Base-by-base conservation (phyloP, 2,797 vertebrate genomes). In the Pterois miles region DNA sequence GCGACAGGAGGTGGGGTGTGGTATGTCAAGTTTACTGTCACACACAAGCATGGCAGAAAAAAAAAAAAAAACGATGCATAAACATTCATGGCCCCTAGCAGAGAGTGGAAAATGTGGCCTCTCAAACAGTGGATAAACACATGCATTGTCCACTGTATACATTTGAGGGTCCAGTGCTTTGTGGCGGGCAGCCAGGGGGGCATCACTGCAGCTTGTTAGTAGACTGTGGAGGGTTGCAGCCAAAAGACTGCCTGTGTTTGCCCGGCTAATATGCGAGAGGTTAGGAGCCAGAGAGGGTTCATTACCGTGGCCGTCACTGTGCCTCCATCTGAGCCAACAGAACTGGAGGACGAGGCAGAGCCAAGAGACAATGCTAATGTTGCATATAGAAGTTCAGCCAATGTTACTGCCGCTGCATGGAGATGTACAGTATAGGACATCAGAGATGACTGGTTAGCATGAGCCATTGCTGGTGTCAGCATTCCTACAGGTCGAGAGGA, bases 161-260 rank as follows among this genome's bases (percentile, higher is more conserved):
- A 66, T 81, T 76, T 78, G 68, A 63, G 63, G 76, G 60, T 84
- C 87, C 73, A 78, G 65, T 25, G 63, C 71, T 65, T 64, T 62
- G 65, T 82, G 85, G 86, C 80, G 46, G 70, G 60, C 52, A 74
- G 82, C 86, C 83, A 77, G 46, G 29, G 54, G 76, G 59, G 58
- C 36, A 57, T 85, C 63, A 18, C 74, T 86, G 70, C 65, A 81
- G 83, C 87, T 87, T 90, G 81, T 89, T 87, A 80, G 83, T 73
- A 85, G 76, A 80, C 72, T 36, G 40, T 52, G 52, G 60, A 80
- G 82, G 63, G 80, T 63, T 58, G 74, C 81, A 83, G 86, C 88
- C 88, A 91, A 86, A 88, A 80, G 18, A 71, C 81, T 80, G 75
- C 76, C 65, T 75, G 81, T 82, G 83, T 89, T 89, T 87, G 74